Evolutionary conservation across 2,797 vertebrate species (phyloP), one percentile per base, ranked within the genome.

Genomic region (Coregonus suidteri): DNA sequence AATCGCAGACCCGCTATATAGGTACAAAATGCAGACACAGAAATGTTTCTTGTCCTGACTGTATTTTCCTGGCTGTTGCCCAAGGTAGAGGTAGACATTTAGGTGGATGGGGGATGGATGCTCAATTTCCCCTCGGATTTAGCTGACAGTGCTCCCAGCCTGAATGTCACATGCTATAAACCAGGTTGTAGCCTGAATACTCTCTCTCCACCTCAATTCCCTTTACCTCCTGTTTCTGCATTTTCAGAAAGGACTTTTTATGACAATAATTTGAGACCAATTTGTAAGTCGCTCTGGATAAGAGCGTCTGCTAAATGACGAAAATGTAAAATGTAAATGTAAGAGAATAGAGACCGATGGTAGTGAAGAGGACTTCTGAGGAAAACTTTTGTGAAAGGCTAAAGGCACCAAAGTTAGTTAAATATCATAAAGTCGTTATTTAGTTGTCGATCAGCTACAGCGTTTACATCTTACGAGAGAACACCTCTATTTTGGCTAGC

Each of bases 81-180:
- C 41, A 75, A 74, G 82, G 76, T 73, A n/a, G 74, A 85, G 77
- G 71, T 82, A 80, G 82, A 88, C 78, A 81, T 75, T 84, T 86
- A 71, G 30, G 11, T 66, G 62, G 71, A 52, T 14, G 41, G n/a
- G 6, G 65, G 65, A 13, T 25, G 65, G 79, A 79, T 80, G 62
- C 72, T 74, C 70, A 86, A 82, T 83, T 87, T 86, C 82, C 85
- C 66, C 25, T 80, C 54, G 73, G 81, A 84, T 82, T 86, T 68
- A 72, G 72, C 77, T 59, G 77, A 82, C 69, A 18, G 37, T 59
- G 79, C 77, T 84, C 31, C 62, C 51, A 78, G 78, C 62, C 51
- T 69, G 56, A 76, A 74, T 34, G 75, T 79, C 68, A 75, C n/a
- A 0, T 52, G 54, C 62, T 59, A n/a, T 51, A 73, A 64, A 34